These are phyloP conservation scores for Craterocephalus amniculus DNA, from an alignment of 2,797 vertebrate species.

Conservation along the genomic window DNA sequence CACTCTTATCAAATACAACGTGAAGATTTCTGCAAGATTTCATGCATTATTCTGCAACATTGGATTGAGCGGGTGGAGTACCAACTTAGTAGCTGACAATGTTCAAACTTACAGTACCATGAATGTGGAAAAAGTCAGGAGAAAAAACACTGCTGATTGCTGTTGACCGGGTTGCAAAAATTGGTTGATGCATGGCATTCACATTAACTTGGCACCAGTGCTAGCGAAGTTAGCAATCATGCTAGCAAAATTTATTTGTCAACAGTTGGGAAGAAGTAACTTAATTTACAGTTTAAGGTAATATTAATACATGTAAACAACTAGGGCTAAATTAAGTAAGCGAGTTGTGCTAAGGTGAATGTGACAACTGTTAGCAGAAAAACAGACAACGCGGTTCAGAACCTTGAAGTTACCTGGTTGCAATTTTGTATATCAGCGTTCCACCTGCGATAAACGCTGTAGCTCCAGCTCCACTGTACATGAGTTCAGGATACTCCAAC, in stretches of 20 bases:
- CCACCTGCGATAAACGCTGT: slow-evolving; percentile 86
- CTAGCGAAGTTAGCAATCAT: slow-evolving; percentile 29
- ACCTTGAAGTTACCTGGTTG: slow-evolving; percentile 81
- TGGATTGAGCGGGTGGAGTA: too few relatives aligned
- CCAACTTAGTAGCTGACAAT: neutral
- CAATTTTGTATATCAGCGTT: slow-evolving; percentile 87
- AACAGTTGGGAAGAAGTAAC: too few relatives aligned
- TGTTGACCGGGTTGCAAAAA: too few relatives aligned
- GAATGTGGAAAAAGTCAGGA: too few relatives aligned
- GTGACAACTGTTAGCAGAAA: neutral
- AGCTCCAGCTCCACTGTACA: slow-evolving; percentile 88
- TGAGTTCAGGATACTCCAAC: slow-evolving; percentile 78
- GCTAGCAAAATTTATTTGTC: neutral
- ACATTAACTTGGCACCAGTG: slow-evolving; percentile 17
- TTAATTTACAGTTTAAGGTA: too few relatives aligned
- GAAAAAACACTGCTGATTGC: neutral
- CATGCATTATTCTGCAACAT: too few relatives aligned
- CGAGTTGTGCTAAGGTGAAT: neutral
- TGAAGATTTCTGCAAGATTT: too few relatives aligned
- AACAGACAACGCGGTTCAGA: slow-evolving; percentile 30
- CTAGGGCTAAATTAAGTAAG: neutral
- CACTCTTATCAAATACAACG: too few relatives aligned
- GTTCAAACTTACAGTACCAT: neutral
- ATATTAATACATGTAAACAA: neutral
- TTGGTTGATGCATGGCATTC: neutral